A percentile compares a stretch with the other conserved stretches of the same genome.
Conservation (phyloP, 2,113 vertebrate species). For the Fregetta grallaria region DNA sequence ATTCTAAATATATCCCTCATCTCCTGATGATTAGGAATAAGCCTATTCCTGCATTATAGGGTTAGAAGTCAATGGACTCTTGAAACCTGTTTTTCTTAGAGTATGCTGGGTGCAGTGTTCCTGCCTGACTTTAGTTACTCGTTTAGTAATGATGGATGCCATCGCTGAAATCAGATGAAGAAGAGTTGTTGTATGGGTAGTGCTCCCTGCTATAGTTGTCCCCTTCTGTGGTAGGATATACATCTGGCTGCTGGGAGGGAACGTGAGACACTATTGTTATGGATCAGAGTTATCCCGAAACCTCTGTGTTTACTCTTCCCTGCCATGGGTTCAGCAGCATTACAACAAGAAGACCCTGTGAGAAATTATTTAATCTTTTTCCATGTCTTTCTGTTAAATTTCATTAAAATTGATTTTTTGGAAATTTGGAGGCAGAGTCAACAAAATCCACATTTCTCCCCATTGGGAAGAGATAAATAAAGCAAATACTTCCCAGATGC, state of each 20-base stretch:
- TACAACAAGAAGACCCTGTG: not conserved
- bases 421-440: not conserved
- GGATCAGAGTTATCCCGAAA: not conserved
- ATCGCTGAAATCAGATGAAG: not conserved
- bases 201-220: not conserved
- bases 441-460: not conserved
- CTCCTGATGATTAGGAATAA: not conserved
- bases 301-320: not conserved
- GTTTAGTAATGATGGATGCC: not conserved
- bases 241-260: not conserved
- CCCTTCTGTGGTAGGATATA: not conserved
- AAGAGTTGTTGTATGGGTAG: not conserved
- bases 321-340: accelerated
- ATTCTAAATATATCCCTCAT: conserved; percentile 27
- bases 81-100: not conserved
- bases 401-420: not conserved
- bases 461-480: not conserved
- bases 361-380: not conserved
- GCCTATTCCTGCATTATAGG: not conserved
- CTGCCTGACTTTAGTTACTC: not conserved
- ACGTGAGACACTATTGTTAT: not conserved
- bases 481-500: not conserved
- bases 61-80: not conserved
- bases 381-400: not conserved
- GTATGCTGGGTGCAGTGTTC: not conserved